Conservation (phyloP, 1,140 invertebrate genomes). For the Drosophila grimshawi region DNA sequence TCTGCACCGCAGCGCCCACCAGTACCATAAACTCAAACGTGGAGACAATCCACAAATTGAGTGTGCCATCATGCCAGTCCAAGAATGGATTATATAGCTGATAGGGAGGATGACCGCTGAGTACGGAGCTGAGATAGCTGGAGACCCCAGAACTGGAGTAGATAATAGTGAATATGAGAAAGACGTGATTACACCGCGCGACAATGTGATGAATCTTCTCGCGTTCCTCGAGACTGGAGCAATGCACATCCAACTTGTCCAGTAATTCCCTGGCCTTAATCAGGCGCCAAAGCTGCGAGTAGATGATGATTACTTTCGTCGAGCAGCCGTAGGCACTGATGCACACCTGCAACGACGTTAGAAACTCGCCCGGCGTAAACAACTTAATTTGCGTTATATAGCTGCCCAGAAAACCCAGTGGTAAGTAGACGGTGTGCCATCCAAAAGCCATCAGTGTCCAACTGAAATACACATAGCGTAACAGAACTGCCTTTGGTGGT, state of each 20-base stretch:
- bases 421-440: conserved; percentile 56
- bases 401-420: conserved; percentile 24
- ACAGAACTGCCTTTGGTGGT: too few relatives aligned
- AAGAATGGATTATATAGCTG: neutral
- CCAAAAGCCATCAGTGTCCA: conserved; percentile 33
- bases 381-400: too few relatives aligned
- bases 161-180: conserved; percentile 52
- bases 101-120: neutral
- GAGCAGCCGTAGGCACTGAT: conserved; percentile 68
- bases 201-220: conserved; percentile 49
- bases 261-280: neutral
- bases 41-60: neutral
- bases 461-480: too few relatives aligned
- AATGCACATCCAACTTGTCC: conserved; percentile 53
- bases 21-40: neutral
- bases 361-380: conserved; percentile 23
- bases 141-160: neutral
- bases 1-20: neutral
- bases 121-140: neutral
- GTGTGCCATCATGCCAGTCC: neutral
- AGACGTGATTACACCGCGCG: neutral
- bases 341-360: conserved; percentile 70
- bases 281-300: conserved; percentile 10
- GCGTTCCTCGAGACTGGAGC: conserved; percentile 53
- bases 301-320: conserved; percentile 58